Evolutionary conservation across 2,113 vertebrate genomes (phyloP).

Genomic region (Semicossyphus pulcher): DNA sequence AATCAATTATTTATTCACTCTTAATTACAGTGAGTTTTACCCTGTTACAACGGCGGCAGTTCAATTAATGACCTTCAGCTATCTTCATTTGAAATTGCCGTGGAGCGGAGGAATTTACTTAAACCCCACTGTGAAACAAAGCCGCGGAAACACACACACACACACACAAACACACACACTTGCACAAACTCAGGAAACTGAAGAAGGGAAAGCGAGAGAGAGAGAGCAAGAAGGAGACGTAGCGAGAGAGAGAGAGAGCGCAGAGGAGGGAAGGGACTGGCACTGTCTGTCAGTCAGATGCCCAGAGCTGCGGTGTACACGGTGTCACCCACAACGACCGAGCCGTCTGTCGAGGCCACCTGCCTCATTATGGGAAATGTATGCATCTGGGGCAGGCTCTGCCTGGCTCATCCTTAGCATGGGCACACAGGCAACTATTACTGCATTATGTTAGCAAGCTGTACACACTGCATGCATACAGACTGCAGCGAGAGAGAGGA

Average conservation of each 20-base stretch:
- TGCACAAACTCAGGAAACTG: constrained; percentile 23
- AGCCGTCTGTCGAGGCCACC: constrained; percentile 82
- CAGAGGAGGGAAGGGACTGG: constrained; percentile 68
- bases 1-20: constrained; percentile 84
- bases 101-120: constrained; percentile 71
- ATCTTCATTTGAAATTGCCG: constrained; percentile 81
- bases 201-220: constrained; percentile 50
- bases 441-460: constrained; percentile 76
- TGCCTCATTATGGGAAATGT: constrained; percentile 84
- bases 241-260: constrained; percentile 31
- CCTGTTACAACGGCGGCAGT: constrained; percentile 75
- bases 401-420: constrained; percentile 73
- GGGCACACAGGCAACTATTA: constrained; percentile 79
- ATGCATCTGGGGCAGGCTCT: constrained; percentile 82
- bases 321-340: constrained; percentile 78
- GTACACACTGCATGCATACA: constrained; percentile 69
- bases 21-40: constrained; percentile 83
- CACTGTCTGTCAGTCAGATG: constrained; percentile 83
- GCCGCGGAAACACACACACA: constrained; percentile 37
- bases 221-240: constrained; percentile 10
- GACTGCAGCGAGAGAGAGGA: constrained; percentile 24
- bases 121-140: constrained; percentile 62
- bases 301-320: constrained; percentile 77
- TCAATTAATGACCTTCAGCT: constrained; percentile 85
- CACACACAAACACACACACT: constrained; percentile 11